Evolutionary conservation across 2,888 invertebrate species (phyloP).

Genomic region (Mesochorus sp.): DNA sequence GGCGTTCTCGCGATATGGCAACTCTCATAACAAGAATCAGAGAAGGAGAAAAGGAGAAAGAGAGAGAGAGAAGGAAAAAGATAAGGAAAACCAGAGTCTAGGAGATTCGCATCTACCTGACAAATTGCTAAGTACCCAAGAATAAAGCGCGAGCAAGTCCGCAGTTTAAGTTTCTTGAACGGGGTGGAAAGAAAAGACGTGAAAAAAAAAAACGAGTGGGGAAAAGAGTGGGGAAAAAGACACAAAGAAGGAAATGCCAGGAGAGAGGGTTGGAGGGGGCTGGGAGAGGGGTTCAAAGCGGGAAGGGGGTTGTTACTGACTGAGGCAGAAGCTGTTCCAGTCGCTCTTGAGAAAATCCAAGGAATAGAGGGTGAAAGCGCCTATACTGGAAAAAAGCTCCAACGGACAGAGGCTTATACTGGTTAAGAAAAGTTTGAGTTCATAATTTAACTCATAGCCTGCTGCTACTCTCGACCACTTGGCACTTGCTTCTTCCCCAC

Average conservation of each 20-base stretch:
- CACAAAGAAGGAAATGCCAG: too few relatives aligned
- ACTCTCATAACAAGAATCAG: slow-evolving; percentile 8
- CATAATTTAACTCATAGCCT: slow-evolving; percentile 68
- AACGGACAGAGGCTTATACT: slow-evolving; percentile 39
- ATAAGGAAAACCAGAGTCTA: background rate
- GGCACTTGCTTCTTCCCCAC: slow-evolving; percentile 1
- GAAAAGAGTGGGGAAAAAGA: too few relatives aligned
- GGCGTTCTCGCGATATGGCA: slow-evolving; percentile 35
- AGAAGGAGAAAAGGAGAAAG: background rate
- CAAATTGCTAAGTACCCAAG: slow-evolving; percentile 72
- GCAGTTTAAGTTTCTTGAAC: slow-evolving; percentile 38
- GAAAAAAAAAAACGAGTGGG: too few relatives aligned
- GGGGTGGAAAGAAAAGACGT: too few relatives aligned
- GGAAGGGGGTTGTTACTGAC: background rate
- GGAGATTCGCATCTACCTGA: slow-evolving; percentile 74
- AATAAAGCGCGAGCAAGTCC: slow-evolving; percentile 34
- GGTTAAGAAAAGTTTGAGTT: slow-evolving; percentile 72
- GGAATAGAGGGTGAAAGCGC: slow-evolving; percentile 12
- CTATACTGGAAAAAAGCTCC: slow-evolving; percentile 39
- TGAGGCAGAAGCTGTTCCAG: background rate
- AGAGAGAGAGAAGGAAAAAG: background rate
- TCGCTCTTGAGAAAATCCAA: slow-evolving; percentile 33
- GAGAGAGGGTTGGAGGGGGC: background rate
- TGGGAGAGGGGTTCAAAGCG: background rate
- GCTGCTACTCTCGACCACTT: slow-evolving; percentile 26